A percentile compares a stretch with the other conserved stretches of the same genome.
Evolutionary conservation across 1,140 invertebrate species (phyloP).

Genomic region (Portunus trituberculatus): DNA sequence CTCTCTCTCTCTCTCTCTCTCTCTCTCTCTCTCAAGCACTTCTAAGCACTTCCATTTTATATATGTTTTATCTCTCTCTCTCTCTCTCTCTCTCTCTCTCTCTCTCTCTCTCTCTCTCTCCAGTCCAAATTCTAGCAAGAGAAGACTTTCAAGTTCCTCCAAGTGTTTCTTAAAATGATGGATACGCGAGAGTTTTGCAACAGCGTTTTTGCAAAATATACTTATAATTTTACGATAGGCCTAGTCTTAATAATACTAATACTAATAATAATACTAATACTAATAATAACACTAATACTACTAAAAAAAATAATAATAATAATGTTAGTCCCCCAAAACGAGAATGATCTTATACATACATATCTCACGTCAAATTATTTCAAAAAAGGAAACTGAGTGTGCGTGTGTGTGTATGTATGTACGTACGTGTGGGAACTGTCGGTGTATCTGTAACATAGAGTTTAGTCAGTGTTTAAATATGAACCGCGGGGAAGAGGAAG

Average conservation of each 20-base stretch:
- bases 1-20: slow-evolving; percentile 34
- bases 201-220: slow-evolving; percentile 72
- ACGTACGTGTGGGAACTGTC: slow-evolving; percentile 37
- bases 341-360: slow-evolving; percentile 65
- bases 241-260: slow-evolving; percentile 68
- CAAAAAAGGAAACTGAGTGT: slow-evolving; percentile 56
- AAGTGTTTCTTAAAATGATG: slow-evolving; percentile 70
- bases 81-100: slow-evolving; percentile 27
- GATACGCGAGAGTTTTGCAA: slow-evolving; percentile 64
- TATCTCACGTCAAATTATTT: slow-evolving; percentile 31
- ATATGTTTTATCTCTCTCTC: slow-evolving; percentile 37
- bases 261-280: neutral
- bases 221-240: slow-evolving; percentile 68
- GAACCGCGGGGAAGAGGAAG: slow-evolving; percentile 46
- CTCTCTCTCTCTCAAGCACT: slow-evolving; percentile 15
- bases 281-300: slow-evolving; percentile 12
- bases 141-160: slow-evolving; percentile 73
- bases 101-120: neutral
- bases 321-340: slow-evolving; percentile 3
- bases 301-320: slow-evolving; percentile 35
- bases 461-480: slow-evolving; percentile 65
- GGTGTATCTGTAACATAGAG: slow-evolving; percentile 68
- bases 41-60: too few relatives aligned
- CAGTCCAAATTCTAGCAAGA: slow-evolving; percentile 54
- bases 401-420: slow-evolving; percentile 55